Evolutionary conservation across 2,797 vertebrate species (phyloP), one percentile per base, ranked within the genome.

Genomic region (Amphiprion clarkii): DNA sequence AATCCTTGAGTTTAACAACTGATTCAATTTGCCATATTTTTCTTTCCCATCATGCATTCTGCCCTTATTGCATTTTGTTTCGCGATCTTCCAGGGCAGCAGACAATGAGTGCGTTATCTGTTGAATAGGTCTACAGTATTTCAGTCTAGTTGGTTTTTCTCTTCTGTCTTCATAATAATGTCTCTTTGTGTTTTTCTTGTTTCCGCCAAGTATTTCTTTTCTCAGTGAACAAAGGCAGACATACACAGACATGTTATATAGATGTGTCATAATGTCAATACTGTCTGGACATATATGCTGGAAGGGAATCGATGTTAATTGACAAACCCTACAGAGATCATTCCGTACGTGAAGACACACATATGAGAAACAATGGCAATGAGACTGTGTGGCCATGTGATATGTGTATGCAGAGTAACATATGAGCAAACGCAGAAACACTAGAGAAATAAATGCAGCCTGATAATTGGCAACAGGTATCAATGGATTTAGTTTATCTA

Each of bases 401-500:
- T 10, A 36, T 7, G 8, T 8, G 33, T 36, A 36, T 36, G 33
- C 33, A 16, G 12, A 42, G 40, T 13, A 42, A 42, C 11, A 42
- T 16, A 5, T 52, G 21, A 11, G 49, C 21, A 51, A 5, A n/a
- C 2, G 6, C 23, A 57, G 9, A 80, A 16, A 73, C 58, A 51
- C 52, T 36, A 12, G 0, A 23, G 48, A 64, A 82, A 69, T 3
- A 29, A 71, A 79, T 58, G 55, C 54, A 77, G 71, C 48, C 74
- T 74, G 59, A 81, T 88, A 88, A 90, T 84, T 88, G 87, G 79
- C 75, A 81, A 82, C 79, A 88, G 76, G 85, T 90, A 75, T 74
- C 78, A 76, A 64, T 57, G 13, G 63, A 81, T 31, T 83, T 74
- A 70, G 88, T 85, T 86, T 71, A 86, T 87, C 79, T 67, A 8